Percentiles rank a stretch among this genome's conserved stretches.
Evolutionary conservation across 2,888 invertebrate species (phyloP).

Genomic region (Caenorhabditis imperialis): DNA sequence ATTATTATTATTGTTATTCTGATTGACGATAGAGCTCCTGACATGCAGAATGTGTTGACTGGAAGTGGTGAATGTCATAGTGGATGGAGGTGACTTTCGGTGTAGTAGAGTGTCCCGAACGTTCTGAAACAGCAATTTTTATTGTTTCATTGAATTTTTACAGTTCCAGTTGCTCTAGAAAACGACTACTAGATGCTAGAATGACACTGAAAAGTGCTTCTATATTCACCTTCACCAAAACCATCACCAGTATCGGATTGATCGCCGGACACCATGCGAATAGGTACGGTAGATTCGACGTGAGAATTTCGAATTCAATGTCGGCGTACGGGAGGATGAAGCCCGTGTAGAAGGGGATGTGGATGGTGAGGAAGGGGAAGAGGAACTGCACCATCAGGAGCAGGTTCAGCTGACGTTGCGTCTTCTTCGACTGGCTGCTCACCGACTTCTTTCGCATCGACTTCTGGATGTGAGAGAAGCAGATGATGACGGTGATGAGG

Average conservation of each 20-base stretch:
- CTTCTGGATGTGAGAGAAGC: constrained; percentile 27
- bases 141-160: background rate
- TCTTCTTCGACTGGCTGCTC: constrained; percentile 17
- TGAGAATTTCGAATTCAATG: constrained; percentile 5
- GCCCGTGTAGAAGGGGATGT: constrained; percentile 40
- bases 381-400: constrained; percentile 41
- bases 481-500: constrained; percentile 12
- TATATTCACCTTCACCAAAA: constrained; percentile 26
- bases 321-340: constrained; percentile 34
- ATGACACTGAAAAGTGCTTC: no score
- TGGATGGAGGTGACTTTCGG: constrained; percentile 13
- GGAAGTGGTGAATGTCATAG: constrained; percentile 12
- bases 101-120: constrained; percentile 29
- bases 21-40: no score
- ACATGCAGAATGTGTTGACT: no score
- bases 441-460: constrained; percentile 20
- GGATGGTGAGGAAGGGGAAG: constrained; percentile 46
- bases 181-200: no score
- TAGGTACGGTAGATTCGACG: constrained; percentile 26
- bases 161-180: background rate
- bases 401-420: constrained; percentile 43
- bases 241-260: constrained; percentile 39
- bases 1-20: no score
- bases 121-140: constrained; percentile 13
- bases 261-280: constrained; percentile 50